Percentiles rank a stretch among this genome's conserved stretches.
Conservation (phyloP, 2,888 invertebrate genomes). For the Morpho deidamia region DNA sequence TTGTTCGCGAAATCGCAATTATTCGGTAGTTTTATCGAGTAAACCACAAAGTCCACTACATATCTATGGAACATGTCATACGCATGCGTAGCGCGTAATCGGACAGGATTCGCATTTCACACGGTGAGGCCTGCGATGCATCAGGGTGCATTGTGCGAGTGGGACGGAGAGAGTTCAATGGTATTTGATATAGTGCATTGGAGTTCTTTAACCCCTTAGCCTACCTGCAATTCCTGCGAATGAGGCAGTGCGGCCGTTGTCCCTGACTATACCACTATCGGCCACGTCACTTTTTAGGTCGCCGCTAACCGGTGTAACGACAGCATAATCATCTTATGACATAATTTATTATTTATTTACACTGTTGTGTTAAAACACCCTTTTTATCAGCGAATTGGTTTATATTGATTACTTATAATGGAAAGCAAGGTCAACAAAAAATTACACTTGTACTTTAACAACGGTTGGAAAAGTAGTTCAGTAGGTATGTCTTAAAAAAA, state of each 20-base stretch:
- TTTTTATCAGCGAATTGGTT: slow-evolving; percentile 7
- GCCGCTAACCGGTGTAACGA: slow-evolving; percentile 54
- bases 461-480: too few relatives aligned
- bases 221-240: slow-evolving; percentile 77
- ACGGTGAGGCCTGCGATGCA: slow-evolving; percentile 63
- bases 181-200: slow-evolving; percentile 77
- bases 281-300: slow-evolving; percentile 75
- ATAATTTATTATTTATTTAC: slow-evolving; percentile 19
- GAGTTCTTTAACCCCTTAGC: slow-evolving; percentile 79
- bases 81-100: slow-evolving; percentile 72
- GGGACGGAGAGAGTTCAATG: slow-evolving; percentile 71
- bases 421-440: too few relatives aligned
- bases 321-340: slow-evolving; percentile 35
- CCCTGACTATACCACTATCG: slow-evolving; percentile 70
- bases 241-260: slow-evolving; percentile 76
- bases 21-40: not conserved
- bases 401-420: not conserved
- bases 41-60: slow-evolving; percentile 6
- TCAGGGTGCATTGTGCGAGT: slow-evolving; percentile 58
- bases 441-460: not conserved
- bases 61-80: slow-evolving; percentile 58
- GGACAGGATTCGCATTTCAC: slow-evolving; percentile 76
- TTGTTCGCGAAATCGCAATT: not conserved
- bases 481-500: too few relatives aligned
- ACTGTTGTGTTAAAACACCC: slow-evolving; percentile 9